Evolutionary conservation across 2,888 invertebrate genomes (phyloP), one percentile per base, ranked within the genome.

Genomic region (Thereva nobilitata): DNA sequence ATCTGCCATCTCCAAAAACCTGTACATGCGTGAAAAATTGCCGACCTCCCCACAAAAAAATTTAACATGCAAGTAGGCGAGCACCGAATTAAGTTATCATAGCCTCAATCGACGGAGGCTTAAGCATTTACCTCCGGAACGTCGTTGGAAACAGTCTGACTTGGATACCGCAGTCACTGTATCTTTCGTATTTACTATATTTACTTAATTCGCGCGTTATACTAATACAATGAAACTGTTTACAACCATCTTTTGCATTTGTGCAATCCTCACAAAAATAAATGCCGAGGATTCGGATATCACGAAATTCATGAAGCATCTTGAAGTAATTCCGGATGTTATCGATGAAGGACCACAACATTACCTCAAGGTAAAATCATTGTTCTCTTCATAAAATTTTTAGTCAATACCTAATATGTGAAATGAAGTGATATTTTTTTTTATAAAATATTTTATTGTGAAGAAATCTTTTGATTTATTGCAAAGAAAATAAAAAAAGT

Each of bases 301-400:
- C 2, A 75, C 75, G 1, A 79, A 76, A 54, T 76, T 78, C 45
- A 74, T 80, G 72, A 75, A 75, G 38, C 75, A 76, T 64, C 68
- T 79, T 56, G 73, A 76, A 66, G 76, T 80, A 2, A 76, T 80
- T 71, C 79, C 80, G 1, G 80, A 80, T 70, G 71, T 80, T 1
- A 75, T 80, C 35, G 69, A 73, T 1, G 69, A 73, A 5, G 79
- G 79, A 8, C 79, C 80, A 0, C 73, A 76, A 23, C 74, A 78
- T 23, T 79, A 77, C 63, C 71, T 80, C 4, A 76, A 78, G 70
- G 80, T 79, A 70, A 70, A 69, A 53, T 38, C 35, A 53, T 38
- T 7, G 7, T 4, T 37, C 35, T 12, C 12, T 12, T 12, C 4
- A 12, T 12, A 50, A 50, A 23, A 50, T 49, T 12, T 23, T 3